Evolutionary conservation across 2,888 invertebrate species (phyloP).

Genomic region (Nymphalis polychloros): DNA sequence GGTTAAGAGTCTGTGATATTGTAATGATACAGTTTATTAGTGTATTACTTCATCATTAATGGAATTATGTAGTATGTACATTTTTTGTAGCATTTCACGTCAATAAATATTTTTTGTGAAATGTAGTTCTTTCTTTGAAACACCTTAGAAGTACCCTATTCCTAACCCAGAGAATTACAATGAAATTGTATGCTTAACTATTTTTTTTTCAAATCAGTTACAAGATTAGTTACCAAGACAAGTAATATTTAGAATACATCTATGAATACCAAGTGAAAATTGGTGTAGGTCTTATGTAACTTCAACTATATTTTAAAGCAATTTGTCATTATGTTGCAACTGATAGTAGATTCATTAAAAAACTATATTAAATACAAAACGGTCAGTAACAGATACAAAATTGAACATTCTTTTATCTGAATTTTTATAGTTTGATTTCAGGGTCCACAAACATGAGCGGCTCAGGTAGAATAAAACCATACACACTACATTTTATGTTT

Average conservation of each 20-base stretch:
- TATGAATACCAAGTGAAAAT: neutral
- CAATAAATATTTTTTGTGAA: slow-evolving; percentile 55
- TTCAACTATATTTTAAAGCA: neutral
- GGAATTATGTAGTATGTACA: slow-evolving; percentile 26
- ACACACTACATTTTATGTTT: slow-evolving; percentile 25
- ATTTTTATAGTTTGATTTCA: slow-evolving; percentile 54
- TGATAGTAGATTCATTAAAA: neutral
- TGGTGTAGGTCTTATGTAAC: neutral
- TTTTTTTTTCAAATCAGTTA: neutral
- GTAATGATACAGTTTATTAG: slow-evolving; percentile 24
- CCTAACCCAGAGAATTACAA: slow-evolving; percentile 33
- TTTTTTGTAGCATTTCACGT: slow-evolving; percentile 30
- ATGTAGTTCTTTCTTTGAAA: slow-evolving; percentile 59
- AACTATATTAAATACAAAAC: neutral
- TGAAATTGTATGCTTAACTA: neutral
- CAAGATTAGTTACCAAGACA: neutral
- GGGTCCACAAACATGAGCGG: slow-evolving; percentile 50
- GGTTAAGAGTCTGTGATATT: slow-evolving; percentile 33
- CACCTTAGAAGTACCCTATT: slow-evolving; percentile 41
- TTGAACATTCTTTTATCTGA: slow-evolving; percentile 15
- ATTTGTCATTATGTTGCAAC: neutral
- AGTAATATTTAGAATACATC: neutral
- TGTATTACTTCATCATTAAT: slow-evolving; percentile 32
- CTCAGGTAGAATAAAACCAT: slow-evolving; percentile 50
- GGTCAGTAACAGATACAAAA: slow-evolving; percentile 33